Percentiles rank a stretch among this genome's conserved stretches.
Conservation (phyloP, 2,113 vertebrate genomes). For the Donacobius atricapilla region DNA sequence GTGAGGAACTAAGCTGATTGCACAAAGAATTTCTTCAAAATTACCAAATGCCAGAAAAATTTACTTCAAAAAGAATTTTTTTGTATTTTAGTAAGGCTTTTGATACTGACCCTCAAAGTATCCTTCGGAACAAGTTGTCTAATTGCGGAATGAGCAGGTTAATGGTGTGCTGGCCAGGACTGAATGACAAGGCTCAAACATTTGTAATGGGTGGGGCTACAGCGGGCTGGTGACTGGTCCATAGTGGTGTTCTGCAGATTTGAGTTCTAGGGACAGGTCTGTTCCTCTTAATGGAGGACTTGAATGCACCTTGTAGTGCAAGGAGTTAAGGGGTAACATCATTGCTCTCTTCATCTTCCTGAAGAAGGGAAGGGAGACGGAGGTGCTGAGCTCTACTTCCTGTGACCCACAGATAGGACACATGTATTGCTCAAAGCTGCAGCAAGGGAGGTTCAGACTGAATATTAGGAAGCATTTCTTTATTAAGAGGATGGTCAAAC, state of each 20-base stretch:
- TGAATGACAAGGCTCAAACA: rapidly evolving
- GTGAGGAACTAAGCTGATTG: neutral
- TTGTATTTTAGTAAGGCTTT: neutral
- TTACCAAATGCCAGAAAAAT: neutral
- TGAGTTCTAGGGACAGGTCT: neutral
- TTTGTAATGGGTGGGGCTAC: neutral
- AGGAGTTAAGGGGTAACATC: neutral
- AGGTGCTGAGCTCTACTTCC: neutral
- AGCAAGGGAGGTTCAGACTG: neutral
- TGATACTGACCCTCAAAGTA: neutral
- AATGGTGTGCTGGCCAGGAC: neutral
- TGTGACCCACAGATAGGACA: rapidly evolving
- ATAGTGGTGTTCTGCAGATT: neutral
- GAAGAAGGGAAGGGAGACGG: neutral
- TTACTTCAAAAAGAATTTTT: neutral
- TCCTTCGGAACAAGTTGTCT: neutral
- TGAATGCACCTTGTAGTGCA: neutral
- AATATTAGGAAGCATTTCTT: neutral
- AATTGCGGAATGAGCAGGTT: neutral
- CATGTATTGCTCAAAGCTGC: rapidly evolving
- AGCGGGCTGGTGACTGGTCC: rapidly evolving
- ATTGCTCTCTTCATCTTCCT: neutral
- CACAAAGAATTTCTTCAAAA: neutral
- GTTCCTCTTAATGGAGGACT: neutral
- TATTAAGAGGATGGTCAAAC: neutral